Base-by-base conservation (phyloP, 2,797 vertebrate species). In the Taenioides sp. region DNA sequence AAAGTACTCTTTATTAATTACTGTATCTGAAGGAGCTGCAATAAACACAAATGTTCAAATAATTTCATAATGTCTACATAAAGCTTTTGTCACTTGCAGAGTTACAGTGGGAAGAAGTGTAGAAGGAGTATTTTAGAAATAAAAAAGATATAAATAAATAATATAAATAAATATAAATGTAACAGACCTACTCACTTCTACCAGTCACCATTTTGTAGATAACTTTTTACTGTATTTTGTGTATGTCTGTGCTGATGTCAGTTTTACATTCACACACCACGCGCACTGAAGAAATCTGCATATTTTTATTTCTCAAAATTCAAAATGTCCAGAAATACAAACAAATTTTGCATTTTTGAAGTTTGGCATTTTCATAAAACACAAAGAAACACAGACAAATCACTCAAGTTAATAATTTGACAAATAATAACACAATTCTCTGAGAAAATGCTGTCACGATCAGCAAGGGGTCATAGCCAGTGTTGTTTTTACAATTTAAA, bases 291-390 rank as follows among this genome's bases (percentile, higher is more conserved):
- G 34, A 28, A 55, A 71, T 74, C 65, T 73, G 72, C 54, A 71
- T 80, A 54, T 73, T 92, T 63, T 92, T 89, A 89, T 91, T 91
- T 83, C 47, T 76, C 80, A 34, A 71, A 79, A 83, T 85, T 83
- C 83, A 92, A 91, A 91, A 90, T 83, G 88, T 87, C 66, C 67
- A 87, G 59, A 43, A 71, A 76, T 78, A 79, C 71, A 68, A 86
- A 79, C 28, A 16, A 80, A 23, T 54, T 65, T 76, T 77, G 67
- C 59, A 75, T 61, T 78, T 81, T 77, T 66, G 28, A 73, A 76
- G 73, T 84, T 83, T 85, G 75, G 77, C 74, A 65, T 87, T 69
- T 65, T 80, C 82, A 78, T 68, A 75, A 64, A 81, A 83, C 59
- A 70, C 76, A 80, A 83, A 85, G 71, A 76, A 85, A 87, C 72